These are phyloP conservation scores for Temnopleurus reevesii DNA, from an alignment of 53 echinoderm and acorn worm species.

Conservation along the genomic window DNA sequence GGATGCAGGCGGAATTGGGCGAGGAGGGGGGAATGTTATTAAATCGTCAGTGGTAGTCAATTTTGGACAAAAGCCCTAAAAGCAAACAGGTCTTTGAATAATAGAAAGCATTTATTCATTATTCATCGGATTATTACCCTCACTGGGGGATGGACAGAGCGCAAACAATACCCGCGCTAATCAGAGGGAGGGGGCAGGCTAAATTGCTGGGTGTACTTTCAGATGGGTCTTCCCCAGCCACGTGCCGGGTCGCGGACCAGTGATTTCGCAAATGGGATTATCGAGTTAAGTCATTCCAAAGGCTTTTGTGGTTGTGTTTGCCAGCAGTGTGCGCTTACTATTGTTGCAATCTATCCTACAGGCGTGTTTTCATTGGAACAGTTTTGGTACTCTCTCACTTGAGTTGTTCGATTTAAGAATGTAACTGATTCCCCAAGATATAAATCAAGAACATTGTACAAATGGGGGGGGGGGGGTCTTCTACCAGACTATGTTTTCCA, in stretches of 20 bases:
- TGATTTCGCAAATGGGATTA: constrained; percentile 18
- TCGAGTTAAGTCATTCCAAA: background rate
- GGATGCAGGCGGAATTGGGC: background rate
- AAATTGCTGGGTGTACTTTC: constrained; percentile 21
- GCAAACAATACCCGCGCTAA: background rate
- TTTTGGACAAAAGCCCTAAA: background rate
- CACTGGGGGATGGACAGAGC: background rate
- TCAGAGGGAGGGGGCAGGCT: background rate
- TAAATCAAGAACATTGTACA: no score
- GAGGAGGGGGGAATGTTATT: background rate
- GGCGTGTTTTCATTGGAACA: no score
- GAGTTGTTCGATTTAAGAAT: no score
- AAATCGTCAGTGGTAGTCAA: constrained; percentile 38
- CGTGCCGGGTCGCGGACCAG: constrained; percentile 16
- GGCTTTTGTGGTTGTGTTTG: constrained; percentile 1
- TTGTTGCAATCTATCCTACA: no score
- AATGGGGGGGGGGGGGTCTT: no score
- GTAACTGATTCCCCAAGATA: no score
- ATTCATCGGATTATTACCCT: constrained; percentile 8
- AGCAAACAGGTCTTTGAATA: background rate
- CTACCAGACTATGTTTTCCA: no score
- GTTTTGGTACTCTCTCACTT: no score
- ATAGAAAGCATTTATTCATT: constrained; percentile 1
- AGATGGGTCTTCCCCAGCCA: background rate
- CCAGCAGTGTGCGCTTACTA: no score